Evolutionary conservation across 2,113 vertebrate genomes (phyloP).

Genomic region (Tenebrosternarchus preto): DNA sequence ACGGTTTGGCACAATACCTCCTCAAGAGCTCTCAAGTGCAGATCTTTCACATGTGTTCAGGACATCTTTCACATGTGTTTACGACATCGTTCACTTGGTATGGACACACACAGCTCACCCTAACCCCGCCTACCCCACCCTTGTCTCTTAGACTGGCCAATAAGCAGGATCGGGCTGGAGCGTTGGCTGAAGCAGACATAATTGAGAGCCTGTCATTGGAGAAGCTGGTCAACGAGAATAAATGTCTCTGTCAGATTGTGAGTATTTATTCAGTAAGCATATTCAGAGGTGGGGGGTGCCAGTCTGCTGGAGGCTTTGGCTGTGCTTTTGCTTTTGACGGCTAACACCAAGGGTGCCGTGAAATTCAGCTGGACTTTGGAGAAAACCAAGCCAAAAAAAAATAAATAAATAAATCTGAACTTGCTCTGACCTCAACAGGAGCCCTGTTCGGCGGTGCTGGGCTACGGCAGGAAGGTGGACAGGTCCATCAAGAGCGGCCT

Average conservation of each 20-base stretch:
- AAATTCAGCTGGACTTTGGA: too few species aligned
- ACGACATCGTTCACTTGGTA: slow-evolving; percentile 33
- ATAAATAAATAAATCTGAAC: background rate
- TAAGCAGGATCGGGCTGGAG: slow-evolving; percentile 93
- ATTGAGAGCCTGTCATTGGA: slow-evolving; percentile 92
- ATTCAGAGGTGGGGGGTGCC: background rate
- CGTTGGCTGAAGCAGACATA: slow-evolving; percentile 90
- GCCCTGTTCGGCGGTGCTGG: slow-evolving; percentile 88
- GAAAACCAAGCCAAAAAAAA: too few species aligned
- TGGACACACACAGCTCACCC: background rate
- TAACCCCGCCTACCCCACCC: slow-evolving; percentile 38
- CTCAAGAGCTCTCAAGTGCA: background rate
- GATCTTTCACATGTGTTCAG: slow-evolving; percentile 34
- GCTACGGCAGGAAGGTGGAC: slow-evolving; percentile 90
- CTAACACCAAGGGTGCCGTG: too few species aligned
- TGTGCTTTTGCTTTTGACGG: background rate
- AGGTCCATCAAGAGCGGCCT: slow-evolving; percentile 93
- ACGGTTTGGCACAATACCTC: background rate
- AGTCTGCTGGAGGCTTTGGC: background rate
- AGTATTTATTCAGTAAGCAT: slow-evolving; percentile 68
- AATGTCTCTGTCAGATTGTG: slow-evolving; percentile 94
- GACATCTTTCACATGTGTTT: slow-evolving; percentile 38
- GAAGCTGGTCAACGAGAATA: slow-evolving; percentile 92
- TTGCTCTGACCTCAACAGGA: slow-evolving; percentile 72
- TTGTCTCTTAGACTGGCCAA: slow-evolving; percentile 83